Percentiles rank a stretch among this genome's conserved stretches.
phyloP scores from a whole-genome alignment of 2,797 vertebrate genomes.

The Zalophus californianus region DNA sequence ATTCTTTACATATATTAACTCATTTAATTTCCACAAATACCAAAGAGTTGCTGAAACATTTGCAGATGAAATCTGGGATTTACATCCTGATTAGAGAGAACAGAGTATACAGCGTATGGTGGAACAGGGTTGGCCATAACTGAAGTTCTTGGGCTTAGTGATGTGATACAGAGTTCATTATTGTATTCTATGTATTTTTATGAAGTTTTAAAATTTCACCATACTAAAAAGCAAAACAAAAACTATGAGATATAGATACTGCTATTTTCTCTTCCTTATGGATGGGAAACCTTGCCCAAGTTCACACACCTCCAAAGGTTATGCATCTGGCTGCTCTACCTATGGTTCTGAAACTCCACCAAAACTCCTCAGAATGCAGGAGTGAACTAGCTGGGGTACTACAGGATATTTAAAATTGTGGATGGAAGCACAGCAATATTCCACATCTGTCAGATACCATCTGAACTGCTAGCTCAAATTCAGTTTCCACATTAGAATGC shows the following conservation, averaged over 20 bases:
- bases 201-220: background rate
- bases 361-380: fast-evolving
- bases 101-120: background rate
- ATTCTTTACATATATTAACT: background rate
- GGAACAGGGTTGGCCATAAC: background rate
- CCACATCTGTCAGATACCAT: background rate
- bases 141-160: background rate
- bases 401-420: background rate
- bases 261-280: background rate
- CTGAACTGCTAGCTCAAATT: background rate
- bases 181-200: constrained; percentile 29
- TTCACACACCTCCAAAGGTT: background rate
- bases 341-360: background rate
- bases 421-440: background rate
- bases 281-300: background rate
- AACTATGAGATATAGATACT: background rate
- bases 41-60: background rate
- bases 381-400: background rate
- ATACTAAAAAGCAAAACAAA: constrained; percentile 26
- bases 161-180: background rate
- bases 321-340: background rate
- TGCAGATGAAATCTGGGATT: background rate
- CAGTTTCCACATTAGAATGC: background rate
- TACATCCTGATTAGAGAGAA: background rate
- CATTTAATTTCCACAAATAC: background rate